phyloP scores from a whole-genome alignment of 2,797 vertebrate species.

The Eospalax fontanierii region DNA sequence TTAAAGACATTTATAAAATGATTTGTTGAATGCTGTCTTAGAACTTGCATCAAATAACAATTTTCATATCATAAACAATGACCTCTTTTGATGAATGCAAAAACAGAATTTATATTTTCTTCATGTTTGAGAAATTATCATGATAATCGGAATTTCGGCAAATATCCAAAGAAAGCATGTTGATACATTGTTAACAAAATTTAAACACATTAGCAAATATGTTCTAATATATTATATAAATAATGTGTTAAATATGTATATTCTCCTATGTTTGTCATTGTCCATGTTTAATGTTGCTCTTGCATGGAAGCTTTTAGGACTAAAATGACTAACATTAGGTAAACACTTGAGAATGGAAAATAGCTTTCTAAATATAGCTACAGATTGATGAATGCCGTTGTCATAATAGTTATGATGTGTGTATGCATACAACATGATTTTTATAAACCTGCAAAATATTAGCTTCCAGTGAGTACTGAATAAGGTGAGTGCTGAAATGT shows the following conservation, averaged over 20 bases:
- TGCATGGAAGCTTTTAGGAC: background rate
- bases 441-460: background rate
- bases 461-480: background rate
- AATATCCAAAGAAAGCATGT: background rate
- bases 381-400: background rate
- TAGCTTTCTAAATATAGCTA: background rate
- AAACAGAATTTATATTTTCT: constrained; percentile 8
- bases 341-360: constrained; percentile 28
- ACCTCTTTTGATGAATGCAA: background rate
- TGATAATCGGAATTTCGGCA: background rate
- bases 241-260: constrained; percentile 8
- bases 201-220: constrained; percentile 15
- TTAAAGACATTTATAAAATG: constrained; percentile 24
- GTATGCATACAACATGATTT: background rate
- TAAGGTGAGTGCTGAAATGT: background rate
- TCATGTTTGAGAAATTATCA: constrained; percentile 8
- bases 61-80: background rate
- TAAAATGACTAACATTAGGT: constrained; percentile 5
- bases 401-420: background rate
- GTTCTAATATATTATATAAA: background rate
- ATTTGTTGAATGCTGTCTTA: constrained; percentile 63
- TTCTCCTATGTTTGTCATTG: background rate
- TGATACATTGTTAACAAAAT: background rate
- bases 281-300: background rate
- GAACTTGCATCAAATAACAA: constrained; percentile 19